Evolutionary conservation across 2,113 vertebrate species (phyloP), one percentile per base, ranked within the genome.

Genomic region (Apteryx owenii): DNA sequence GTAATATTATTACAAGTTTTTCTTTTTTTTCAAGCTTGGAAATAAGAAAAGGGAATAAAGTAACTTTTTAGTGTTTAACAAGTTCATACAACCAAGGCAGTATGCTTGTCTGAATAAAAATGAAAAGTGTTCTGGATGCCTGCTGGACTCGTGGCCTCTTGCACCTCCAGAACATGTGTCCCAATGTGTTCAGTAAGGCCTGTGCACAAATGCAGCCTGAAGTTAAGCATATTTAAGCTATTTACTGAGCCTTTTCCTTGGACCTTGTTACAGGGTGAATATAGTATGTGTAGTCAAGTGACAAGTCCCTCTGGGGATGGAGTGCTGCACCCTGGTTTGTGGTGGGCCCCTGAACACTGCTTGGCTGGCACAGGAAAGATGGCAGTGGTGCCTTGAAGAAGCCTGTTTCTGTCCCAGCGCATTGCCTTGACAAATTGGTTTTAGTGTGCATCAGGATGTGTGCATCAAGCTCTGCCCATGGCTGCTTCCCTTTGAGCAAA

Each of bases 271-370:
- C 5, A 40, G 53, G 12, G 6, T 51, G 76, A 58, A 48, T n/a
- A 29, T 2, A 19, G 28, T 28, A 46, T 40, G 42, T 20, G 9
- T 17, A 68, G 65, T 10, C 65, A 42, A 26, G 15, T 68, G 42
- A 33, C 0, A 0, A 77, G 56, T 25, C 33, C 29, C 44, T 1
- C 2, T 5, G 13, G n/a, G 31, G 28, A 38, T 6, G 4, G 26
- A 65, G 14, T 12, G 29, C 60, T 51, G 42, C 44, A 66, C 36
- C 58, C 53, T 29, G 36, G 8, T 46, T 61, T 1, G 0, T 22
- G 58, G 28, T 13, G 17, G 1, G 28, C 26, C 72, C 72, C 64
- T 19, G 21, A 38, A 44, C 16, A 29, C 28, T 42, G 22, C 26
- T 44, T 36, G 64, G 36, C 58, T 51, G 44, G 60, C n/a, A 10